Evolutionary conservation across 2,797 vertebrate genomes (phyloP).

Genomic region (Xiphorhynchus erythropygius): DNA sequence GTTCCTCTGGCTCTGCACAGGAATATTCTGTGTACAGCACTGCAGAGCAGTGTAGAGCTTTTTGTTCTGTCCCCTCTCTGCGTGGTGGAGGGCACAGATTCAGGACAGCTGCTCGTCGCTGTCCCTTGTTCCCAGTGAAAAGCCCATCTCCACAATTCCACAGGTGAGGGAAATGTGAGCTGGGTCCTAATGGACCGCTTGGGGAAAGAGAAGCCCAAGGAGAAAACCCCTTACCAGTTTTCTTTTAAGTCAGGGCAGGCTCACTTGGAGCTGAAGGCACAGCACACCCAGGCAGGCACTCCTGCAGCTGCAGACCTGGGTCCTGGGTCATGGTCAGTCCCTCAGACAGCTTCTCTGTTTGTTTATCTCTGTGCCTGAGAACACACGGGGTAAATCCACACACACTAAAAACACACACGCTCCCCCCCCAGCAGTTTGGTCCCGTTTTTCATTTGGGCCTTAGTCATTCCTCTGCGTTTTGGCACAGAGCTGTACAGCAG

Average conservation of each 20-base stretch:
- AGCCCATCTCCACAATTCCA: neutral
- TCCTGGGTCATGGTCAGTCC: neutral
- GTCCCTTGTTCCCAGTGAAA: neutral
- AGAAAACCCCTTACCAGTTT: neutral
- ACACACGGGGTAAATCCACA: neutral
- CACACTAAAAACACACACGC: neutral
- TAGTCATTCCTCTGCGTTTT: neutral
- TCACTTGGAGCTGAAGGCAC: neutral
- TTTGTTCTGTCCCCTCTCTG: neutral
- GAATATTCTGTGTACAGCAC: neutral
- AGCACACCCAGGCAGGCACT: neutral
- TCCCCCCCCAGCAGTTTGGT: neutral
- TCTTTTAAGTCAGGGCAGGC: neutral
- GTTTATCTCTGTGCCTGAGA: neutral
- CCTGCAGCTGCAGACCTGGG: neutral
- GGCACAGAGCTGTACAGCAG: neutral
- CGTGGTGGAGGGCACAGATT: neutral
- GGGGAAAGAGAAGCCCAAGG: neutral
- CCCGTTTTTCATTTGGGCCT: neutral
- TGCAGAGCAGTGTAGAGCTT: neutral
- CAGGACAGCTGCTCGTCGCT: neutral
- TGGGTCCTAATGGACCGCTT: neutral
- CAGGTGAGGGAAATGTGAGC: neutral
- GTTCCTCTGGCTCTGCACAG: neutral
- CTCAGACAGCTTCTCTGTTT: neutral